Percentiles rank a stretch among this genome's conserved stretches.
These are phyloP conservation scores for Parapristionchus giblindavisi DNA, from an alignment of 2,888 invertebrate genomes.

Conservation along the genomic window DNA sequence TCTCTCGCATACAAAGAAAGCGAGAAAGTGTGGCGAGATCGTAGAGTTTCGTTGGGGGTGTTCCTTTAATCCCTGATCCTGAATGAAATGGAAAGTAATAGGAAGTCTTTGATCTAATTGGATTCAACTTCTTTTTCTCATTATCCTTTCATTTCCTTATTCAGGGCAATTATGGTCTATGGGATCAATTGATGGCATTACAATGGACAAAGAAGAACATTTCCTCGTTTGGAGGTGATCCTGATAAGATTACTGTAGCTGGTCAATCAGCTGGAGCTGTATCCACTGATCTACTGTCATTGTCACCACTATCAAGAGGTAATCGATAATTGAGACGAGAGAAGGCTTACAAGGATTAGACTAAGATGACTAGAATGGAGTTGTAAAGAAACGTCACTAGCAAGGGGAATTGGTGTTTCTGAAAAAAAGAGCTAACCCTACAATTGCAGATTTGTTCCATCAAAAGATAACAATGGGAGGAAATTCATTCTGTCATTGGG, in stretches of 20 bases:
- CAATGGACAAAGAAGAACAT: conserved; percentile 62
- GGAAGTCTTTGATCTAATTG: no score
- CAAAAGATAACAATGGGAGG: conserved; percentile 64
- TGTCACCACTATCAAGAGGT: conserved; percentile 59
- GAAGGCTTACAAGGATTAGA: neutral
- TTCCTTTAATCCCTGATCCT: no score
- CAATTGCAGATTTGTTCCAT: conserved; percentile 57
- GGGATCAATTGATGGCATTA: conserved; percentile 56
- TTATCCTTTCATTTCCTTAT: conserved; percentile 5
- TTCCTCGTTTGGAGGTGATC: conserved; percentile 49
- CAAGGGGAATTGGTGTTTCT: neutral
- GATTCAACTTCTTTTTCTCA: no score
- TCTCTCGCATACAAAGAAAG: no score
- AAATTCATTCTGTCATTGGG: conserved; percentile 61
- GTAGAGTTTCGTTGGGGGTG: no score
- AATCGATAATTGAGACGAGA: neutral
- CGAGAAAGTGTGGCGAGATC: no score
- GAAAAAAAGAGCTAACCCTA: neutral
- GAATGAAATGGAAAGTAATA: no score
- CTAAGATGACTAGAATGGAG: neutral
- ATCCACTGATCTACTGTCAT: conserved; percentile 59
- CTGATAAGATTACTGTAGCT: conserved; percentile 51
- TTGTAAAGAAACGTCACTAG: neutral
- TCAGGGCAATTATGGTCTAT: conserved; percentile 55
- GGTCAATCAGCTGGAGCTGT: conserved; percentile 65